These are phyloP conservation scores for Alitta virens DNA, from an alignment of 2,888 invertebrate species.

Conservation along the genomic window DNA sequence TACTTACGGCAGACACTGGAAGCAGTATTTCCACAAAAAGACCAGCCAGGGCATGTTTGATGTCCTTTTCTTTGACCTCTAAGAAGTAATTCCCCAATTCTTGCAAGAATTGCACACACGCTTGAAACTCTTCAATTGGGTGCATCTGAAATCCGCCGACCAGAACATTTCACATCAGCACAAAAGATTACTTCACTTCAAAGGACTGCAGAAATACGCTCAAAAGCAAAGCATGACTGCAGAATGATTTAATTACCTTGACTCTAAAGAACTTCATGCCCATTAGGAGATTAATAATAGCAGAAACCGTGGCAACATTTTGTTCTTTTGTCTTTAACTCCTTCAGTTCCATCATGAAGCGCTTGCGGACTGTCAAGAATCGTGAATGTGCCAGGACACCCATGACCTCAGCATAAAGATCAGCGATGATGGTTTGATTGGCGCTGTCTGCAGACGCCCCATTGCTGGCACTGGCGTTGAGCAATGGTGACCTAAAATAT, in stretches of 20 bases:
- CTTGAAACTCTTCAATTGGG: conserved; percentile 98
- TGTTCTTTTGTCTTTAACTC: conserved; percentile 79
- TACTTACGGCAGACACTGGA: conserved; percentile 91
- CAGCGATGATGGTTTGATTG: conserved; percentile 92
- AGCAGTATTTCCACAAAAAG: conserved; percentile 97
- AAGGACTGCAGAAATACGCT: too few species aligned
- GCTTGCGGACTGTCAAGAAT: conserved; percentile 86
- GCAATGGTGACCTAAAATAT: not conserved
- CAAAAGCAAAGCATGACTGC: too few species aligned
- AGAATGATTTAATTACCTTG: conserved; percentile 65
- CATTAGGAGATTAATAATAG: conserved; percentile 95
- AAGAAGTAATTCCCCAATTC: conserved; percentile 97
- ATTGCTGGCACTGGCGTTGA: not conserved
- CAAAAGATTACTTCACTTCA: too few species aligned
- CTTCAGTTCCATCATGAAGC: conserved; percentile 89
- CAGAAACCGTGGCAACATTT: conserved; percentile 74
- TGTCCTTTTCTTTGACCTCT: conserved; percentile 96
- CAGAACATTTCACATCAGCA: too few species aligned
- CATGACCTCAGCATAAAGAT: conserved; percentile 96
- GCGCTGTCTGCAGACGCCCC: not conserved
- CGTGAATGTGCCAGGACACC: conserved; percentile 91
- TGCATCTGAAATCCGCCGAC: conserved; percentile 71
- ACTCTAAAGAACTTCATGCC: conserved; percentile 98
- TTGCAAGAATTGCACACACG: conserved; percentile 96
- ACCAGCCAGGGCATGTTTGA: conserved; percentile 95